phyloP scores from a whole-genome alignment of 2,888 invertebrate genomes.

The Scaptomyza flava region DNA sequence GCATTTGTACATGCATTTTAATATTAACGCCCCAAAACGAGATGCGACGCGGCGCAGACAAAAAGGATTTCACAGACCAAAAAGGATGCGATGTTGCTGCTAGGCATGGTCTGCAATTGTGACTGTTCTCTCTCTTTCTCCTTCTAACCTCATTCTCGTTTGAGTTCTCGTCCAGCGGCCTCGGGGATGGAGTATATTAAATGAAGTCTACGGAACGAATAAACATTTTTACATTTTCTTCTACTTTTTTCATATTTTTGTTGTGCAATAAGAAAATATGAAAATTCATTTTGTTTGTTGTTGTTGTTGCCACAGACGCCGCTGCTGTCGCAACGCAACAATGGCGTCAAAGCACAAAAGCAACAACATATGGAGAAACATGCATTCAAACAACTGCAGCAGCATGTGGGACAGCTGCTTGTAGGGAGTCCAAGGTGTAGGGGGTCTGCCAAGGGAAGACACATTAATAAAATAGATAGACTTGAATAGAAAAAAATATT shows the following conservation, averaged over 20 bases:
- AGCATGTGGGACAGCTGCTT: slow-evolving; percentile 64
- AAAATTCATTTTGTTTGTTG: slow-evolving; percentile 70
- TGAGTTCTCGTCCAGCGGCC: slow-evolving; percentile 8
- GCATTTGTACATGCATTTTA: slow-evolving; percentile 78
- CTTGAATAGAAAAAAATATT: slow-evolving; percentile 15
- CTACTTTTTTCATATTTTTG: slow-evolving; percentile 19
- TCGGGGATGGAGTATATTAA: slow-evolving; percentile 65
- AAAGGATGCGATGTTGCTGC: slow-evolving; percentile 74
- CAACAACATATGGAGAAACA: slow-evolving; percentile 42
- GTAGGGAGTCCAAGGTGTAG: background rate
- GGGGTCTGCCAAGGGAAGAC: slow-evolving; percentile 22
- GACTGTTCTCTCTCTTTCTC: slow-evolving; percentile 42
- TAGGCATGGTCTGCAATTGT: slow-evolving; percentile 72
- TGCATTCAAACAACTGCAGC: slow-evolving; percentile 36
- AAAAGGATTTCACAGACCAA: slow-evolving; percentile 70
- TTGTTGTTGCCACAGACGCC: slow-evolving; percentile 33
- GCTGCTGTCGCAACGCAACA: slow-evolving; percentile 60
- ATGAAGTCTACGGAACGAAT: slow-evolving; percentile 66
- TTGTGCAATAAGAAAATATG: slow-evolving; percentile 70
- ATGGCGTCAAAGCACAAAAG: slow-evolving; percentile 68
- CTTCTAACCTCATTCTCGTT: slow-evolving; percentile 2
- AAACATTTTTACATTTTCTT: slow-evolving; percentile 15
- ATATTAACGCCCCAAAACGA: slow-evolving; percentile 72
- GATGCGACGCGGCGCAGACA: slow-evolving; percentile 68
- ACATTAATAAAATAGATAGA: slow-evolving; percentile 57